Evolutionary conservation across 2,888 invertebrate species (phyloP), one percentile per base, ranked within the genome.

Genomic region (Hirtodrosophila histrioides): DNA sequence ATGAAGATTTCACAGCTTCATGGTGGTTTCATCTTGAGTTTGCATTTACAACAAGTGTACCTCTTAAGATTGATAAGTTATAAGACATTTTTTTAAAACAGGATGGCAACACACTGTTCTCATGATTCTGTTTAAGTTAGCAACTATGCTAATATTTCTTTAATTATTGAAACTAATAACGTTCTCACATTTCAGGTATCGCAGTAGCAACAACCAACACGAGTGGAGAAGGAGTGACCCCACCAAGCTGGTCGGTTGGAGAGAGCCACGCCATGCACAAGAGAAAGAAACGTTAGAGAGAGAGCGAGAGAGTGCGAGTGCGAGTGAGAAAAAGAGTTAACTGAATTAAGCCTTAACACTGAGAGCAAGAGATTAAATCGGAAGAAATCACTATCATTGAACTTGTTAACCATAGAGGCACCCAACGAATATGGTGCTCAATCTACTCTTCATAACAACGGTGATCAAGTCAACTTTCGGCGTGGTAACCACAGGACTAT

Each of bases 401-500:
- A 27, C 6, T 6, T 5, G 27, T 27, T 27, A 31, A 10, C 11
- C 6, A 31, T 27, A 7, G 0, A 40, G 12, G 9, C 7, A 1
- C 10, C 12, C 12, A 55, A 24, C 12, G 46, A 91, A 77, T 79
- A 96, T 96, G 96, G 95, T 94, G 85, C 92, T 96, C 44, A 95
- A 95, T 90, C 94, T 96, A 10, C 93, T 96, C 49, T 92, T 96
- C 69, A 94, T 96, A 57, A 95, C 96, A n/a, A 95, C 96, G 65
- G 95, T 96, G 66, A 92, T 96, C 72, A 96, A 95, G 88, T 92
- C 92, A 36, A 96, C 96, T 0, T 93, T 96, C 67, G 95, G 96
- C 39, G 93, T 96, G 61, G 93, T 94, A 3, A 94, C 94, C n/a
- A 95, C 95, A 3, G 95, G 96, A 10, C 92, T 97, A 4, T 97